Conservation (phyloP, 2,113 vertebrate genomes). For the Orycteropus afer region DNA sequence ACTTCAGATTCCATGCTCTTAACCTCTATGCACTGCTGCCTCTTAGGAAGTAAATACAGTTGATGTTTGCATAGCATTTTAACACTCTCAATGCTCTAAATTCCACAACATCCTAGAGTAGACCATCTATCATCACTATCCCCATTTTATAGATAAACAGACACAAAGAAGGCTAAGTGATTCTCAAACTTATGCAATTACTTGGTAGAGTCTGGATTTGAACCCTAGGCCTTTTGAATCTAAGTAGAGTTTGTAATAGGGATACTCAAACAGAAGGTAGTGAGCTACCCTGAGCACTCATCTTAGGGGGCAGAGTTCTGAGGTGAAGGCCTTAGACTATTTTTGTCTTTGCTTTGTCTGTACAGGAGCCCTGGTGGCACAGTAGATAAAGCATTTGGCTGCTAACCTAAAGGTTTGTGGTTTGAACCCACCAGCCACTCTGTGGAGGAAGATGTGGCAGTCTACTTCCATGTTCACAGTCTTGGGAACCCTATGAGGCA, state of each 20-base stretch:
- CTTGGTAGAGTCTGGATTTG: not conserved
- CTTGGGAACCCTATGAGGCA: too few species aligned
- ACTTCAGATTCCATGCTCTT: not conserved
- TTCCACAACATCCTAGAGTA: fast-evolving
- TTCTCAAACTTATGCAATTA: not conserved
- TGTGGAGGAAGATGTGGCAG: too few species aligned
- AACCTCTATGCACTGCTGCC: too few species aligned
- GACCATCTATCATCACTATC: not conserved
- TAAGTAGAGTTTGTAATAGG: not conserved
- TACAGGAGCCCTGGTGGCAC: too few species aligned
- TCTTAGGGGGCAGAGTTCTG: not conserved
- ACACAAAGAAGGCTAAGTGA: not conserved
- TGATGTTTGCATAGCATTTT: not conserved
- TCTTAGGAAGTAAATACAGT: not conserved
- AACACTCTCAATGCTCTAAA: not conserved
- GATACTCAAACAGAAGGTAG: not conserved
- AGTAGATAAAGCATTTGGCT: too few species aligned
- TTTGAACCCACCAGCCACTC: too few species aligned
- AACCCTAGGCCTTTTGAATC: not conserved
- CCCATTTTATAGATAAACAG: not conserved
- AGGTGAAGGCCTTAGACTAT: not conserved
- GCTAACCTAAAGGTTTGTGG: too few species aligned
- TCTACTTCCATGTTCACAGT: too few species aligned
- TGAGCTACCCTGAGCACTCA: not conserved
- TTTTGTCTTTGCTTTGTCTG: not conserved